phyloP scores from a whole-genome alignment of 2,888 invertebrate species.

The Halictus quadricinctus region DNA sequence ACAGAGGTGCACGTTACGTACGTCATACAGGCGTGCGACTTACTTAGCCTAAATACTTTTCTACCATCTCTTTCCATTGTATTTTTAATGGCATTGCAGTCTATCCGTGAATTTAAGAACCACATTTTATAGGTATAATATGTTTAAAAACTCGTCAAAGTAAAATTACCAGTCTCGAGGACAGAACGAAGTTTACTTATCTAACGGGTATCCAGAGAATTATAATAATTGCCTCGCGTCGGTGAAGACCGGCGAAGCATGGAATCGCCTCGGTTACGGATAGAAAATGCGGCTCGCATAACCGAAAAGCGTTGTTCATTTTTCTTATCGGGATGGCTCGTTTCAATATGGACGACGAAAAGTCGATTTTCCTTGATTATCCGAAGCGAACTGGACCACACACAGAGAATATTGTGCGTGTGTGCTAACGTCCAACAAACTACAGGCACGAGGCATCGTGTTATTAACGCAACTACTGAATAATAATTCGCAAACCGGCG shows the following conservation, averaged over 20 bases:
- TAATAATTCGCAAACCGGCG: slow-evolving; percentile 36
- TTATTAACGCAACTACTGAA: slow-evolving; percentile 36
- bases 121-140: not conserved
- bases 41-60: not conserved
- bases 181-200: too few species aligned
- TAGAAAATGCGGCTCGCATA: not conserved
- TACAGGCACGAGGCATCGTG: not conserved
- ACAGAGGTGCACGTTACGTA: too few species aligned
- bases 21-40: too few species aligned
- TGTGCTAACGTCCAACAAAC: not conserved
- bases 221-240: not conserved
- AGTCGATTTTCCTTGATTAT: slow-evolving; percentile 7
- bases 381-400: not conserved
- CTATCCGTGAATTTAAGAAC: not conserved
- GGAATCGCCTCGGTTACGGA: not conserved
- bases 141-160: not conserved
- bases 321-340: not conserved
- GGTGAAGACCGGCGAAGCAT: not conserved
- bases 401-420: not conserved
- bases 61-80: not conserved
- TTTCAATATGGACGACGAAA: slow-evolving; percentile 4
- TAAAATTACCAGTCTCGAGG: not conserved
- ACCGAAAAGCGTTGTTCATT: not conserved
- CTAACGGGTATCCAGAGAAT: too few species aligned
- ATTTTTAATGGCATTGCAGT: not conserved